phyloP scores from a whole-genome alignment of 2,888 invertebrate species.

The Cryptocephalus moraei region DNA sequence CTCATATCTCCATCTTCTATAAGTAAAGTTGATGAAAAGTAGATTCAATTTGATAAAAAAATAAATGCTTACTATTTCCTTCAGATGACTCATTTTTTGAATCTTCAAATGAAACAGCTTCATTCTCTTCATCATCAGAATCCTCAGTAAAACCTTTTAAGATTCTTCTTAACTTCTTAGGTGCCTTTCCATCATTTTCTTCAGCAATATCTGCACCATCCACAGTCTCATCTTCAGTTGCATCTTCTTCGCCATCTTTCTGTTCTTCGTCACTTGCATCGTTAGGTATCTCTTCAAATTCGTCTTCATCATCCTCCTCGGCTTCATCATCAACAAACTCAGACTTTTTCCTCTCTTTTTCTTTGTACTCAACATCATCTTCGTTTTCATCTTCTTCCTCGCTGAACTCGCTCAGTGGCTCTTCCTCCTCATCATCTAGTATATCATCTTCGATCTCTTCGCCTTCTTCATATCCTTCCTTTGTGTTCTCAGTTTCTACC shows the following conservation, averaged over 20 bases:
- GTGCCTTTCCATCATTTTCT: constrained; percentile 16
- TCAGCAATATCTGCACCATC: constrained; percentile 3
- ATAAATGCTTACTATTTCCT: neutral
- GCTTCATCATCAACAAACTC: constrained; percentile 32
- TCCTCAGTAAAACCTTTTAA: constrained; percentile 26
- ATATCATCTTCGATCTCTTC: constrained; percentile 31
- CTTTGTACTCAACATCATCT: constrained; percentile 37
- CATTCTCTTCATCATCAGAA: constrained; percentile 28
- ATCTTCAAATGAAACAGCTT: constrained; percentile 2
- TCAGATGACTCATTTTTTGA: neutral
- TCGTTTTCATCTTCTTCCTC: constrained; percentile 32
- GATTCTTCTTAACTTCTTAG: constrained; percentile 24
- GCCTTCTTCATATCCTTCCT: constrained; percentile 10
- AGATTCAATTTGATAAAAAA: neutral
- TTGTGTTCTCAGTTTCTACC: constrained; percentile 9
- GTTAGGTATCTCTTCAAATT: constrained; percentile 17
- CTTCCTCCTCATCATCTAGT: constrained; percentile 42
- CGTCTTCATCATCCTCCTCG: constrained; percentile 22
- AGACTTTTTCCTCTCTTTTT: constrained; percentile 22
- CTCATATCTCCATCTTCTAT: constrained; percentile 25
- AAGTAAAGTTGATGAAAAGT: neutral
- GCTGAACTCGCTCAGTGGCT: constrained; percentile 42
- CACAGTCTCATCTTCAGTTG: neutral
- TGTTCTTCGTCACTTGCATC: constrained; percentile 12
- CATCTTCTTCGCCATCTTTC: constrained; percentile 14